Evolutionary conservation across 2,888 invertebrate genomes (phyloP).

Genomic region (Mactromeris polynyma): DNA sequence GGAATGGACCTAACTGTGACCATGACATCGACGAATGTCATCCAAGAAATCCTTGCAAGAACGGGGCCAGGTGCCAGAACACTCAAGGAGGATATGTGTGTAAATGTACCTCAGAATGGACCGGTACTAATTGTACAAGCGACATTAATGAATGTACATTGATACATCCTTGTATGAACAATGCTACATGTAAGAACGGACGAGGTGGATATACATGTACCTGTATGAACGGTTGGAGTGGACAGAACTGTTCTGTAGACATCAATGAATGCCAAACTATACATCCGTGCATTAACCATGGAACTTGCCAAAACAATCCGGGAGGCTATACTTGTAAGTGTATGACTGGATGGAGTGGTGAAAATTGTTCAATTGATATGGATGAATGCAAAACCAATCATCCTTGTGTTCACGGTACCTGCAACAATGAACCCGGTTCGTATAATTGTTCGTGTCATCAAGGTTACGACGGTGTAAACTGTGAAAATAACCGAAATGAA

Average conservation of each 20-base stretch:
- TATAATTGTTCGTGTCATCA: conserved; percentile 61
- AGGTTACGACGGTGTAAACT: conserved; percentile 62
- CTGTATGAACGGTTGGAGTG: too few species aligned
- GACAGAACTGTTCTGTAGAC: neutral
- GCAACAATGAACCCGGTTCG: too few species aligned
- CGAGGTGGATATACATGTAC: conserved; percentile 13
- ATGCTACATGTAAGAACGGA: neutral
- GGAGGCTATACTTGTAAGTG: conserved; percentile 17
- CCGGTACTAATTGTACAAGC: neutral
- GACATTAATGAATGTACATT: neutral
- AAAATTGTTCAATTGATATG: neutral
- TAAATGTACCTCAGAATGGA: neutral
- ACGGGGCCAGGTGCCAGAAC: neutral
- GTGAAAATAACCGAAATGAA: conserved; percentile 30
- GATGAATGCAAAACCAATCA: neutral
- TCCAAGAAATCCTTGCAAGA: neutral
- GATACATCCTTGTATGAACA: neutral
- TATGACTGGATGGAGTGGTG: neutral
- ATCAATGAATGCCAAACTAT: neutral
- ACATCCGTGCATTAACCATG: neutral
- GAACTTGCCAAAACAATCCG: neutral
- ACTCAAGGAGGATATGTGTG: neutral
- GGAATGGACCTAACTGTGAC: neutral
- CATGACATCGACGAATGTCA: conserved; percentile 7
- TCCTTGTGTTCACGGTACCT: too few species aligned